These are phyloP conservation scores for Papilio demoleus DNA, from an alignment of 2,888 invertebrate species.

Conservation along the genomic window DNA sequence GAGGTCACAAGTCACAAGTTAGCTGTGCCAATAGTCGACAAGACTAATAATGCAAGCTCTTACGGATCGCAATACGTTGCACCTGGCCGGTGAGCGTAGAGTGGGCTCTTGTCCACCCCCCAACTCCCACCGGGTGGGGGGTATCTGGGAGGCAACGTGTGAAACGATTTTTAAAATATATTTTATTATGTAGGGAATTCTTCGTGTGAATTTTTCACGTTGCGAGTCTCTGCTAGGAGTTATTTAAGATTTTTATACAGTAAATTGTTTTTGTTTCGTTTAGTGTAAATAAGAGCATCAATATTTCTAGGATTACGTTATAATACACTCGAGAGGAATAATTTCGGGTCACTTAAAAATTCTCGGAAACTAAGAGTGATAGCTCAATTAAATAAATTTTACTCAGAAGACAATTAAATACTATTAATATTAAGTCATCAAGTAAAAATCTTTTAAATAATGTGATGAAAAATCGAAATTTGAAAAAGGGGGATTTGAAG, in stretches of 20 bases:
- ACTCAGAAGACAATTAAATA: no score
- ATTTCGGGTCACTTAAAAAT: no score
- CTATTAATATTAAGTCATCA: no score
- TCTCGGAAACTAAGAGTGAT: no score
- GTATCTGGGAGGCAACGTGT: conserved; percentile 56
- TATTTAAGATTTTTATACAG: conserved; percentile 28
- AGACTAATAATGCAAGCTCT: conserved; percentile 34
- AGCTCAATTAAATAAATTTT: no score
- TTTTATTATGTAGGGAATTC: conserved; percentile 54
- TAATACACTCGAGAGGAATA: no score
- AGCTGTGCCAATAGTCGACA: conserved; percentile 51
- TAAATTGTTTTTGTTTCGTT: background rate
- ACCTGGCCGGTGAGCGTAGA: conserved; percentile 55
- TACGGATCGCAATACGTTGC: conserved; percentile 69
- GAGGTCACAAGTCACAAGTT: conserved; percentile 44
- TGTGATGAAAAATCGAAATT: no score
- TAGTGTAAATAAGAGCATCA: background rate
- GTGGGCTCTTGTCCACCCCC: conserved; percentile 44
- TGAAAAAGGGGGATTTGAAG: no score
- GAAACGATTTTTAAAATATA: conserved; percentile 70
- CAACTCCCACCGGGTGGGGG: conserved; percentile 46
- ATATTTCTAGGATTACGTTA: no score
- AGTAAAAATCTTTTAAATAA: no score
- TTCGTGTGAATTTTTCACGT: conserved; percentile 40
- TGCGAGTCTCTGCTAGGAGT: conserved; percentile 12